Evolutionary conservation across 1,140 invertebrate genomes (phyloP).

Genomic region (Helicoverpa armigera): DNA sequence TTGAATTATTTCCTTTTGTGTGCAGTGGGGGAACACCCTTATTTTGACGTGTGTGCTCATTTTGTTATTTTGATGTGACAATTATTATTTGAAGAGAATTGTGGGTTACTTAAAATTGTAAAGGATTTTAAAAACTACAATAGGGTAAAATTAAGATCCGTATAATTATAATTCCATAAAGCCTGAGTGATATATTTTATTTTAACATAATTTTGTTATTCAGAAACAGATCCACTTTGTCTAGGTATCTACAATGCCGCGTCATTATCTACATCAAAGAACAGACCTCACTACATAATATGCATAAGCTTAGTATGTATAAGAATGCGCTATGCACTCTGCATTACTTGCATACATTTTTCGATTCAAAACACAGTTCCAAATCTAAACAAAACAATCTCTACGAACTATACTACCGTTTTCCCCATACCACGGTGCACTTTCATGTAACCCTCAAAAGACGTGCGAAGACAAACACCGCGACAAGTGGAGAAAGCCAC

Average conservation of each 20-base stretch:
- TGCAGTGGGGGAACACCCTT: slow-evolving; percentile 37
- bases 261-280: too few species aligned
- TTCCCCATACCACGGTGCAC: neutral
- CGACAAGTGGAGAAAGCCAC: slow-evolving; percentile 17
- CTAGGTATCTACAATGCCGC: too few species aligned
- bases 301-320: too few species aligned
- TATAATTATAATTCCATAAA: neutral
- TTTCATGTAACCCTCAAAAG: neutral
- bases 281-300: too few species aligned
- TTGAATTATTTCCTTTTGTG: slow-evolving; percentile 49
- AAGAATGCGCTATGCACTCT: too few species aligned
- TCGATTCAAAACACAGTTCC: too few species aligned
- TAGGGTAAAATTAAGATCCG: slow-evolving; percentile 8
- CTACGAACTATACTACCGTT: neutral
- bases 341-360: too few species aligned
- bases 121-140: neutral
- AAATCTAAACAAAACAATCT: neutral
- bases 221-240: too few species aligned
- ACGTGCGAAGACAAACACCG: neutral
- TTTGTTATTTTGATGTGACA: slow-evolving; percentile 31
- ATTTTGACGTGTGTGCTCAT: slow-evolving; percentile 37
- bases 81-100: slow-evolving; percentile 25
- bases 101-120: neutral
- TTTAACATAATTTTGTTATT: too few species aligned
- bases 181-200: too few species aligned